Conservation (phyloP, 2,888 invertebrate species). For the Asteroscopus sphinx region DNA sequence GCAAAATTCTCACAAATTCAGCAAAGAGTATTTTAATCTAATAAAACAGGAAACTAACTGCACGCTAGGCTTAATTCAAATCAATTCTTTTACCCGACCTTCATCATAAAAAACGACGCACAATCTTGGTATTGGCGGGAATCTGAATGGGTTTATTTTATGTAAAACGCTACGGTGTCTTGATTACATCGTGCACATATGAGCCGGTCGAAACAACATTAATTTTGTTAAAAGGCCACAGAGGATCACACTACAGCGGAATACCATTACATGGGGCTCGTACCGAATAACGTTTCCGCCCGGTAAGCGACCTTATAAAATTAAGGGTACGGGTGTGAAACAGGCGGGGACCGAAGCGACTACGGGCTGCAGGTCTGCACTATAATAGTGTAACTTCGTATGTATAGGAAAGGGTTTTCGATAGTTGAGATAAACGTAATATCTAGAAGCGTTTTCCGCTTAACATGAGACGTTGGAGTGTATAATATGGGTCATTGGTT, state of each 20-base stretch:
- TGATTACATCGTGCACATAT: constrained; percentile 61
- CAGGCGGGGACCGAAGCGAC: constrained; percentile 27
- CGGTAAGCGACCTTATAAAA: constrained; percentile 78
- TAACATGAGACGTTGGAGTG: constrained; percentile 11
- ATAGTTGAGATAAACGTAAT: constrained; percentile 35
- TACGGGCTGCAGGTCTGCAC: constrained; percentile 36
- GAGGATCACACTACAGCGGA: constrained; percentile 80
- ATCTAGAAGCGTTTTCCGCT: constrained; percentile 28
- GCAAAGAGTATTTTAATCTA: constrained; percentile 41
- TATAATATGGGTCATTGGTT: constrained; percentile 14
- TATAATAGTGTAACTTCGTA: constrained; percentile 27
- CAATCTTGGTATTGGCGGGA: constrained; percentile 47
- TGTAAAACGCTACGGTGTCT: constrained; percentile 55
- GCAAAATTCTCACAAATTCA: constrained; percentile 26
- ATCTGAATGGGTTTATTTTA: constrained; percentile 52
- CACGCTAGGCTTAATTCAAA: constrained; percentile 52
- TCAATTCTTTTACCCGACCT: constrained; percentile 42
- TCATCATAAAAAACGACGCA: constrained; percentile 54
- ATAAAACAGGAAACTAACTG: constrained; percentile 53
- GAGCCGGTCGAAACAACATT: constrained; percentile 76
- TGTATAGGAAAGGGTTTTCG: constrained; percentile 44
- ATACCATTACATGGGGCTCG: constrained; percentile 82
- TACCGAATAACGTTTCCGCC: constrained; percentile 74
- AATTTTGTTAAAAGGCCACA: constrained; percentile 88
- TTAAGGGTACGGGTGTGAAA: constrained; percentile 68